Evolutionary conservation across 2,888 invertebrate species (phyloP), one percentile per base, ranked within the genome.

Genomic region (Drosophila tripunctata): DNA sequence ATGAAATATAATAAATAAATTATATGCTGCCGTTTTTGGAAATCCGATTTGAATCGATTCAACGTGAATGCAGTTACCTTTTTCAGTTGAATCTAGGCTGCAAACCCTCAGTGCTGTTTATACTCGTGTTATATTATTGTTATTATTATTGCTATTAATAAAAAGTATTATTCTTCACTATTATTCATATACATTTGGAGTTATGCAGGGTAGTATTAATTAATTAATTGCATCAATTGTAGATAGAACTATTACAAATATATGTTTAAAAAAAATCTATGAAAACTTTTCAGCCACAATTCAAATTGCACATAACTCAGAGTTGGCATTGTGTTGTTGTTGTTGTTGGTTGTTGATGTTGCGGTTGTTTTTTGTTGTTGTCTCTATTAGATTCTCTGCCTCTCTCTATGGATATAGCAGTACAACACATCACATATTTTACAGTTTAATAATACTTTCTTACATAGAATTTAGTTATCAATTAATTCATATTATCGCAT

Each of bases 371-470:
- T n/a, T n/a, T n/a, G n/a, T 52, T 73, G 60, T 64, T 52, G 41
- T 33, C 31, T 22, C 41, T 30, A 47, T 21, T 41, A 41, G 38
- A 38, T 38, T 38, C 27, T 55, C 35, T 35, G 41, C n/a, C 57
- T 65, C 36, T 47, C 48, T 48, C 40, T 48, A n/a, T n/a, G n/a
- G n/a, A n/a, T 30, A 58, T 21, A 58, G 36, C 65, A n/a, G 35
- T 61, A 62, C 67, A 80, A 77, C 70, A 67, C 78, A 84, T 81
- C 87, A 89, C 82, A 88, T 80, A 72, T 79, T 85, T 88, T 87
- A 88, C 88, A 89, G 72, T 88, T 89, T 88, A 89, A 89, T 88
- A 87, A 88, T 89, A 89, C 78, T 84, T 82, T 75, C 85, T 87
- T 88, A 88, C 87, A 86, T 62, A 73, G 80, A 83, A 85, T 83